Evolutionary conservation across 2,888 invertebrate species (phyloP).

Genomic region (Leptogaster cylindrica): DNA sequence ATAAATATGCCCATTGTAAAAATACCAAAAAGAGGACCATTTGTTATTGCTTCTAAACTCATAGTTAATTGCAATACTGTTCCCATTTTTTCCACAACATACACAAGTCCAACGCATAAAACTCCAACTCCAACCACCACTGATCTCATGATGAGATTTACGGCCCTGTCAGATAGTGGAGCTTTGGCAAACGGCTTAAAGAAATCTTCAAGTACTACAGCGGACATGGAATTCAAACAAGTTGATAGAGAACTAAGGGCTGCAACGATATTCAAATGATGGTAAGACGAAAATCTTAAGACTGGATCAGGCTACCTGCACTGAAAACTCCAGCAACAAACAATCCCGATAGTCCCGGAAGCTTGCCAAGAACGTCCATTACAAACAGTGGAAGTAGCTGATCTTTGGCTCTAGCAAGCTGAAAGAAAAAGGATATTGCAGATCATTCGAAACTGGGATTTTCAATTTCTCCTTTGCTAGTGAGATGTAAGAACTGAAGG

Average conservation of each 20-base stretch:
- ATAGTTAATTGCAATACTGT: constrained; percentile 72
- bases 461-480: background rate
- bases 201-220: constrained; percentile 77
- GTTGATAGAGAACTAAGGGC: constrained; percentile 82
- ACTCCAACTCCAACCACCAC: constrained; percentile 74
- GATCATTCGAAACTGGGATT: background rate
- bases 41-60: constrained; percentile 73
- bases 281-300: too few species aligned
- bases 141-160: constrained; percentile 71
- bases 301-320: too few species aligned
- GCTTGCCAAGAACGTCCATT: constrained; percentile 78
- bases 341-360: constrained; percentile 83
- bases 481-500: too few species aligned
- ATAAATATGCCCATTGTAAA: constrained; percentile 72
- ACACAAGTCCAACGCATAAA: constrained; percentile 71
- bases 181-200: constrained; percentile 69
- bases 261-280: too few species aligned
- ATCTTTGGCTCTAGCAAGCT: constrained; percentile 75
- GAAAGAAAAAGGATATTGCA: constrained; percentile 39
- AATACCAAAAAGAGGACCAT: constrained; percentile 72
- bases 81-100: constrained; percentile 78
- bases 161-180: constrained; percentile 65
- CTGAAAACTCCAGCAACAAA: constrained; percentile 91
- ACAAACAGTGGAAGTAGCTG: constrained; percentile 85
- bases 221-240: constrained; percentile 78